Evolutionary conservation across 1,140 invertebrate species (phyloP).

Genomic region (Battus philenor): DNA sequence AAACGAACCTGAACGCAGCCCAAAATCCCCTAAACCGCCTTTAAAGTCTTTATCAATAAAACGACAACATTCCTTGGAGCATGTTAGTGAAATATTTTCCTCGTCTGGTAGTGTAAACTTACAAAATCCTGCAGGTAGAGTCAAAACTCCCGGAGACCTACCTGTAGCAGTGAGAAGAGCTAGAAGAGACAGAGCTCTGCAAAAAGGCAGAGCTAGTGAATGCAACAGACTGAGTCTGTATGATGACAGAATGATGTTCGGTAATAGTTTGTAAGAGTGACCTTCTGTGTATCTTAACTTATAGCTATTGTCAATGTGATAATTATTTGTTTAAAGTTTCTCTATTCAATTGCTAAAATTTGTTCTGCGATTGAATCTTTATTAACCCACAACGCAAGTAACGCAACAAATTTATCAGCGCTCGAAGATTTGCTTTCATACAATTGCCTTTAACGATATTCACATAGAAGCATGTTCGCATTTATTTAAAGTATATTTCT

Average conservation of each 20-base stretch:
- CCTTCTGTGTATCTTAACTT: constrained; percentile 12
- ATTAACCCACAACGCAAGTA: too few species aligned
- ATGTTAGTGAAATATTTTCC: constrained; percentile 82
- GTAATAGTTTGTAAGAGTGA: constrained; percentile 60
- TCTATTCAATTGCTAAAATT: constrained; percentile 1
- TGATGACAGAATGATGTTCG: constrained; percentile 90
- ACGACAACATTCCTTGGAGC: constrained; percentile 80
- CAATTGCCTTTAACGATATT: too few species aligned
- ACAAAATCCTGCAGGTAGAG: constrained; percentile 83
- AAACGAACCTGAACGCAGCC: constrained; percentile 18
- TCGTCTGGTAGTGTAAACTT: constrained; percentile 77
- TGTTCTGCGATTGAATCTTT: constrained; percentile 6
- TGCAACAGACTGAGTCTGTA: constrained; percentile 86
- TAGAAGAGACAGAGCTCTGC: constrained; percentile 71
- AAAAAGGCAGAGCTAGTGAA: constrained; percentile 60
- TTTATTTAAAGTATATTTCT: too few species aligned
- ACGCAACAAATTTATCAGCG: too few species aligned
- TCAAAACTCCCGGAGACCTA: constrained; percentile 89
- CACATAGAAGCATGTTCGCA: too few species aligned
- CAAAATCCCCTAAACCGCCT: constrained; percentile 44
- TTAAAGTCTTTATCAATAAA: constrained; percentile 59
- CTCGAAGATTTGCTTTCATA: too few species aligned
- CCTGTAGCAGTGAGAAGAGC: constrained; percentile 84
- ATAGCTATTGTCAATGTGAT: constrained; percentile 12
- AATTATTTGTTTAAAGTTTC: constrained; percentile 6